Conservation (phyloP, 2,113 vertebrate species). For the Ursus arctos region DNA sequence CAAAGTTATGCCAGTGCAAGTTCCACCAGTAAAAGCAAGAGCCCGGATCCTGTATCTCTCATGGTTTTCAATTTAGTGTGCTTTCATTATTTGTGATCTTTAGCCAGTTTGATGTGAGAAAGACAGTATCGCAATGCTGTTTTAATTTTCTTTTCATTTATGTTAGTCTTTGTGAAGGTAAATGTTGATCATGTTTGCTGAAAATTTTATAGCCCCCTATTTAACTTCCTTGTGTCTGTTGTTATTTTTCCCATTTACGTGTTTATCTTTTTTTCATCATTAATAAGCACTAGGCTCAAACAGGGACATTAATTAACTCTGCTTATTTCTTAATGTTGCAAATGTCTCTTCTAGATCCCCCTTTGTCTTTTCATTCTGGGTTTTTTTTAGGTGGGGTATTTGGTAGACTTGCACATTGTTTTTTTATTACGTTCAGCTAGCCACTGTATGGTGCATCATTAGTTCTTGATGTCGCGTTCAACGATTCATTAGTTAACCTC, state of each 20-base stretch:
- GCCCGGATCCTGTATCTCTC: not conserved
- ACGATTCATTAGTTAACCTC: too few relatives aligned
- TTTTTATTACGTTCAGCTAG: too few relatives aligned
- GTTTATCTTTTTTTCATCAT: not conserved
- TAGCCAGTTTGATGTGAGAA: not conserved
- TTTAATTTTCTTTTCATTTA: not conserved
- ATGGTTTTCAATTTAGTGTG: not conserved
- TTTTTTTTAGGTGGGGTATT: too few relatives aligned
- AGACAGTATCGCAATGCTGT: not conserved
- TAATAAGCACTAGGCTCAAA: not conserved
- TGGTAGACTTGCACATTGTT: too few relatives aligned
- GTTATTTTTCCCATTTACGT: not conserved
- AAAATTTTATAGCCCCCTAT: not conserved
- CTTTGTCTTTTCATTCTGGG: not conserved
- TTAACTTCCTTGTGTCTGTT: not conserved
- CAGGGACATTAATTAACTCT: not conserved
- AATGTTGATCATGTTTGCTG: not conserved
- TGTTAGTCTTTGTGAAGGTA: conserved; percentile 11
- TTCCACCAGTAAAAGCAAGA: not conserved
- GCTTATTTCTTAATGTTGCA: not conserved
- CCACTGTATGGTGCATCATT: too few relatives aligned
- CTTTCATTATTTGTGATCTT: conserved; percentile 30
- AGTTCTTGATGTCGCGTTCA: too few relatives aligned
- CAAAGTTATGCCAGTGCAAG: not conserved
- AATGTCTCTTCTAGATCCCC: not conserved